phyloP scores from a whole-genome alignment of 2,113 vertebrate genomes.

The Osmerus mordax region DNA sequence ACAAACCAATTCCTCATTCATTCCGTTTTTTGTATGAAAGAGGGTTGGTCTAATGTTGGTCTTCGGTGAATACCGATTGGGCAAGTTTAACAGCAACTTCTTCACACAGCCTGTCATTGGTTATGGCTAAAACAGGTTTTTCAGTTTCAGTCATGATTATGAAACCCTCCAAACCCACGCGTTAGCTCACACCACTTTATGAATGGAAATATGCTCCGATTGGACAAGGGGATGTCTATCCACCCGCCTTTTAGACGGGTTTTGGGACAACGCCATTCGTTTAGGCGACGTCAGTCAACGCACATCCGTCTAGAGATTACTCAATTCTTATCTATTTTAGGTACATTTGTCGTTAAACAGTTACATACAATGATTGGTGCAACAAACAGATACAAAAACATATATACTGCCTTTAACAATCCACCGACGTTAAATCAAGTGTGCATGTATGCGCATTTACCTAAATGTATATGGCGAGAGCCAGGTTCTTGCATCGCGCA shows the following conservation, averaged over 20 bases:
- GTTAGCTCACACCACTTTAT: constrained; percentile 72
- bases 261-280: constrained; percentile 43
- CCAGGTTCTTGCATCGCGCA: background rate
- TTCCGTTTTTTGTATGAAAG: constrained; percentile 53
- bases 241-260: constrained; percentile 51
- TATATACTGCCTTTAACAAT: background rate
- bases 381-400: background rate
- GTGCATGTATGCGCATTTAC: background rate
- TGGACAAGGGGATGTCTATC: constrained; percentile 42
- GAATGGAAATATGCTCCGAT: constrained; percentile 70
- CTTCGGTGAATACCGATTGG: constrained; percentile 58
- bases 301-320: constrained; percentile 44
- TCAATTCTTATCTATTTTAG: constrained; percentile 52
- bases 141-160: constrained; percentile 71
- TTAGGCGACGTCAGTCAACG: constrained; percentile 42
- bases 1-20: constrained; percentile 56
- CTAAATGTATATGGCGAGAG: background rate
- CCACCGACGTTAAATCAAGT: background rate
- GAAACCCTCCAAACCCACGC: constrained; percentile 71
- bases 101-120: constrained; percentile 57
- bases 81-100: constrained; percentile 46
- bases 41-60: constrained; percentile 44
- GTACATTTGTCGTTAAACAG: constrained; percentile 41
- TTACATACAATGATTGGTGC: background rate
- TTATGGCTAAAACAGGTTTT: constrained; percentile 61